Base-by-base conservation (phyloP, 2,888 invertebrate species). In the Ennomos quercinarius region DNA sequence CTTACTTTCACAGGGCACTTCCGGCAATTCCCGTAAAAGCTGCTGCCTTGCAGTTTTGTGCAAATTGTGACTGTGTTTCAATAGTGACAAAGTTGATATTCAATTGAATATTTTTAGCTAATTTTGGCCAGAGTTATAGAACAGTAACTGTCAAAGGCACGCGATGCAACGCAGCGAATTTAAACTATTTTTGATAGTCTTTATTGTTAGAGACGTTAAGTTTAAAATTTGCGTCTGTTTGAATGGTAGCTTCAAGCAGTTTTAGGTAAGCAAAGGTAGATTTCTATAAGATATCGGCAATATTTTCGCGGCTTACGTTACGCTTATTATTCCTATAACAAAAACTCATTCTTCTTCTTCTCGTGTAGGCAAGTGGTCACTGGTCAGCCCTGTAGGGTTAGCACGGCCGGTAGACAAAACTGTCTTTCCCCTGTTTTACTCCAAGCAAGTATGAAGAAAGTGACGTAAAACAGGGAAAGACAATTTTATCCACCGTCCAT, bases 91-190 rank as follows among this genome's bases (percentile, higher is more conserved):
- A 48, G 63, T 40, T 13, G 27, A 61, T 48, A 62, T 58, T 57
- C 39, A 56, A 45, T 27, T 54, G 63, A 56, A 49, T 9, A 13
- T 38, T 47, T 10, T 27, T 3, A 44, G 57, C 62, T 71, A 68
- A 65, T 65, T 68, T 57, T 34, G 49, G 52, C 37, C n/a, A 27
- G 64, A 67, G 70, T 72, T 74, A 74, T 74, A 71, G 70, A 72
- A 74, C 73, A 66, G 75, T 70, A 67, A 73, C 74, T 78, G 80
- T 78, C 80, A 78, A 74, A 77, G 71, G 72, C 76, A 76, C 72
- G 63, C 73, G 67, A 69, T 70, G 70, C 59, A 13, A 63, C 57
- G 53, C 63, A 57, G 65, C 65, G 63, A 69, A 54, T 68, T 66
- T 57, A 48, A 61, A 53, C 55, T 36, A 59, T 52, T 46, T 39